Percentiles rank a stretch among this genome's conserved stretches.
Evolutionary conservation across 2,888 invertebrate genomes (phyloP).

Genomic region (Limenitis camilla): DNA sequence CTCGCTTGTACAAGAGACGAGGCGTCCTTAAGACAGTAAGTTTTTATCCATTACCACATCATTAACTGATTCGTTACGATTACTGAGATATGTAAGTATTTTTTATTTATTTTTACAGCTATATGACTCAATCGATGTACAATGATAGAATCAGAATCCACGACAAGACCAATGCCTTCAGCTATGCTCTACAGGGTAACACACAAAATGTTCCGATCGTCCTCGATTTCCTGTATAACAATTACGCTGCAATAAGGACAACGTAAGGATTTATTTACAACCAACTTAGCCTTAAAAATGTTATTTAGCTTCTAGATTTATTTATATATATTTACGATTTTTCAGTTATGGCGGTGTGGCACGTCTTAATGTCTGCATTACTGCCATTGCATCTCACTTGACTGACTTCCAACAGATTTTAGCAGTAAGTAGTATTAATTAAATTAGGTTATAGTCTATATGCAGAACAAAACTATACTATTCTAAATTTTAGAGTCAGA

Average conservation of each 20-base stretch:
- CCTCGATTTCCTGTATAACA: constrained; percentile 62
- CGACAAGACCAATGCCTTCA: constrained; percentile 62
- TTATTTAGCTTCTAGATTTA: background rate
- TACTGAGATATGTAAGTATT: no score
- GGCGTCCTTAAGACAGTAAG: constrained; percentile 43
- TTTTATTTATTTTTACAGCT: constrained; percentile 47
- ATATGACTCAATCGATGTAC: constrained; percentile 58
- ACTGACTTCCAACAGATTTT: constrained; percentile 44
- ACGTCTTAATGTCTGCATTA: constrained; percentile 44
- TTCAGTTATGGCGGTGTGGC: constrained; percentile 53
- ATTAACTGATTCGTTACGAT: no score
- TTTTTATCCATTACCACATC: constrained; percentile 3
- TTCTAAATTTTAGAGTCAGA: no score
- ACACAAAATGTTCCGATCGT: constrained; percentile 69
- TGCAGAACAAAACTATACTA: no score
- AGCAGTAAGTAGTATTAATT: constrained; percentile 35
- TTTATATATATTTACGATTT: background rate
- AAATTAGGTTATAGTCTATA: no score
- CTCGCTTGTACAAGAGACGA: constrained; percentile 53
- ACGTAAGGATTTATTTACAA: constrained; percentile 36
- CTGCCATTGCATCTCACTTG: constrained; percentile 39
- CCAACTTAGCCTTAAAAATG: no score
- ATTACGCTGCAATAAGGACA: constrained; percentile 37
- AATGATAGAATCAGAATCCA: constrained; percentile 61
- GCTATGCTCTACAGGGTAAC: constrained; percentile 71